Evolutionary conservation across 1,140 invertebrate species (phyloP).

Genomic region (Sarcophaga peregrina): DNA sequence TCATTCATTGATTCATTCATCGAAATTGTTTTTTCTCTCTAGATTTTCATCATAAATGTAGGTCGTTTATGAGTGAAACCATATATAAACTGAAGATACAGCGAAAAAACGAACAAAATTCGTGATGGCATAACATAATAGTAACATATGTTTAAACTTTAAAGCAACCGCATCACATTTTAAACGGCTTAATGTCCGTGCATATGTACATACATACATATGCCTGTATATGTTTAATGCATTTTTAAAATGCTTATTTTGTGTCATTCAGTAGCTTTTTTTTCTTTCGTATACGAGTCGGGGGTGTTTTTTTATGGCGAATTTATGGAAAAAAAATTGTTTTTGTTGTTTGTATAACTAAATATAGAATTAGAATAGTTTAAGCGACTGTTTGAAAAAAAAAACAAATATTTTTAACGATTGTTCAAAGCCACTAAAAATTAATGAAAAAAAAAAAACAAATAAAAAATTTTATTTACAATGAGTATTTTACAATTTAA

Average conservation of each 20-base stretch:
- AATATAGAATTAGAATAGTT: background rate
- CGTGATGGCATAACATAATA: no score
- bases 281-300: background rate
- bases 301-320: background rate
- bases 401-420: no score
- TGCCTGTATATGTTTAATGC: background rate
- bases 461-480: background rate
- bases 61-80: background rate
- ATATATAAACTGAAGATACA: no score
- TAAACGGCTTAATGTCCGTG: background rate
- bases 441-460: no score
- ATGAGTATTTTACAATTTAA: background rate
- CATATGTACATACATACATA: background rate
- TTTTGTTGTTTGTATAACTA: background rate
- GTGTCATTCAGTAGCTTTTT: background rate
- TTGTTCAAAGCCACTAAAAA: background rate
- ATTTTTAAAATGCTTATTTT: background rate
- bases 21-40: background rate
- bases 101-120: no score
- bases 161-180: no score
- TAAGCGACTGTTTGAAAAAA: background rate
- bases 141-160: no score
- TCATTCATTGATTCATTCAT: background rate
- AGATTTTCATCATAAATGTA: background rate
- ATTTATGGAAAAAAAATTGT: background rate